Evolutionary conservation across 2,888 invertebrate genomes (phyloP).

Genomic region (Andrena hattorfiana): DNA sequence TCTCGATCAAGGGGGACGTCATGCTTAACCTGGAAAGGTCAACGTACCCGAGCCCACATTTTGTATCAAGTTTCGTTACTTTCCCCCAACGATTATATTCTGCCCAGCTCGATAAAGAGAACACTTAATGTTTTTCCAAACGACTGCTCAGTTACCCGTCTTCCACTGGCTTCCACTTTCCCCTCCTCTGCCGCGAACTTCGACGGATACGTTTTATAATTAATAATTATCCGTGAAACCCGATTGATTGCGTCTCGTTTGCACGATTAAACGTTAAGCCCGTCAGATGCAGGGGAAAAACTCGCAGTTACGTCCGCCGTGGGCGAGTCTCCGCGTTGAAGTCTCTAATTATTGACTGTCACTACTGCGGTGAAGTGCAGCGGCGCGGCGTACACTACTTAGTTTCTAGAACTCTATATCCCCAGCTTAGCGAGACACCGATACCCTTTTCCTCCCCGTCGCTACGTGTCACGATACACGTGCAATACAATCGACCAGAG

Average conservation of each 20-base stretch:
- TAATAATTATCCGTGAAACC: conserved; percentile 27
- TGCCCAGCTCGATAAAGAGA: too few species aligned
- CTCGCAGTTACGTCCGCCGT: conserved; percentile 2
- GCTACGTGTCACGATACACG: background rate
- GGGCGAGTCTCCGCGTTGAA: conserved; percentile 8
- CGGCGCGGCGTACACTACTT: background rate
- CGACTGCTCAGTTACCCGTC: too few species aligned
- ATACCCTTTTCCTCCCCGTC: background rate
- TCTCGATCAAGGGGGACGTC: too few species aligned
- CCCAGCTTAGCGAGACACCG: background rate
- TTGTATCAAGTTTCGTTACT: too few species aligned
- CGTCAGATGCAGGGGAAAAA: conserved; percentile 3
- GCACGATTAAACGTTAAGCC: conserved; percentile 1
- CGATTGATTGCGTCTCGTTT: conserved; percentile 1
- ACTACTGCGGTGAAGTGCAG: conserved; percentile 45
- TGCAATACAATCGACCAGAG: background rate
- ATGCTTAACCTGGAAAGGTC: too few species aligned
- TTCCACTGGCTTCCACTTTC: too few species aligned
- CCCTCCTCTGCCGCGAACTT: background rate
- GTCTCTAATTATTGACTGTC: conserved; percentile 53
- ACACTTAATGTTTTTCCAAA: too few species aligned
- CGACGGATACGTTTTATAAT: background rate
- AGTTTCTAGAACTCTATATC: conserved; percentile 24
- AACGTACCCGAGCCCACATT: too few species aligned
- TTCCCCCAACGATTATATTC: too few species aligned